Evolutionary conservation across 1,140 invertebrate genomes (phyloP), one percentile per base, ranked within the genome.

Genomic region (Meloidogyne hapla): DNA sequence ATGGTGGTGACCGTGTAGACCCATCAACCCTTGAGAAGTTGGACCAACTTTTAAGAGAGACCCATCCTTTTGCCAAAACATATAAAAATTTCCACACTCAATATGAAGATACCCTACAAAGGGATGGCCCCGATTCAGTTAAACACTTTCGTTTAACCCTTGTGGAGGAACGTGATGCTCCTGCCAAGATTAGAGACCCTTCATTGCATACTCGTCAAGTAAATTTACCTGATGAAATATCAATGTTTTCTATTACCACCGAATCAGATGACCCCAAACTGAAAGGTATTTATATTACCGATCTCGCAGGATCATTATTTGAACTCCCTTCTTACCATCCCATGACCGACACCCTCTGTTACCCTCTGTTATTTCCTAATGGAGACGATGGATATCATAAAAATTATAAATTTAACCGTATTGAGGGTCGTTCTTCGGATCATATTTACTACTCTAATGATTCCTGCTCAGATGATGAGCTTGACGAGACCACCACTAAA

Each of bases 301-400:
- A 63, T 26, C 21, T 23, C 4, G 4, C 4, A 26, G 62, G 62
- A 3, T 63, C 21, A 21, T 63, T 63, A 63, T 63, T 63, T 63
- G 62, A 63, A 63, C 9, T 26, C 9, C 62, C 25, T 63, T 26
- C 4, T 23, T 63, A 21, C 62, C 25, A 63, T 63, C 21, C 21
- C 62, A 26, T 21, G 25, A n/a, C n/a, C n/a, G n/a, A n/a, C 9
- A 63, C 4, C 4, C 62, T 63, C 21, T 6, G 62, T 8, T 63
- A 63, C 25, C 9, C 9, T 63, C 62, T 8, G 33, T 33, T 65
- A 65, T 10, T 65, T 10, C 63, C 63, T 12, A 12, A 15, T 25
- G 63, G 63, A 15, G 63, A 65, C 12, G 63, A 65, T 65, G 63
- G 63, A 15, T 65, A 10, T 10, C 63, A 65, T 65, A 10, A 25